Evolutionary conservation across 2,888 invertebrate species (phyloP).

Genomic region (Dusona sp.): DNA sequence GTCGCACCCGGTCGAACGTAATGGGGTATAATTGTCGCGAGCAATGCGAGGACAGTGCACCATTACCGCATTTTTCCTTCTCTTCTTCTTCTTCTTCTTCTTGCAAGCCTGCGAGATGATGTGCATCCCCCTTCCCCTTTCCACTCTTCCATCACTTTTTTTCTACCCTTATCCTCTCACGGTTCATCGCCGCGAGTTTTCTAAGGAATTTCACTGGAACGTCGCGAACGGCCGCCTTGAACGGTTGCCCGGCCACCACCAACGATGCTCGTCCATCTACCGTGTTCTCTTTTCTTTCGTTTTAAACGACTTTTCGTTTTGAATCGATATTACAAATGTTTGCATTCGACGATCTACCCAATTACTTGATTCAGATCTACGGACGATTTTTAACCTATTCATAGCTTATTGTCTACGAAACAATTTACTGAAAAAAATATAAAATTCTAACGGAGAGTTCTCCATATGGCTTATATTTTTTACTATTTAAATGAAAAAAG

Average conservation of each 20-base stretch:
- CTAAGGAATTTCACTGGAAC: conserved; percentile 83
- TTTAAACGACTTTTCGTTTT: conserved; percentile 39
- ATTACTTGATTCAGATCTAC: background rate
- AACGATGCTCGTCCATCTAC: conserved; percentile 78
- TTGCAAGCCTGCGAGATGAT: conserved; percentile 73
- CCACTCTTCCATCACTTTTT: conserved; percentile 64
- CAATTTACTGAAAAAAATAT: no score
- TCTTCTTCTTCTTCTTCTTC: conserved; percentile 79
- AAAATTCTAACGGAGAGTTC: no score
- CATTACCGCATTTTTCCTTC: conserved; percentile 84
- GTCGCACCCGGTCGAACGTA: conserved; percentile 78
- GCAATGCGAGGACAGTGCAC: conserved; percentile 84
- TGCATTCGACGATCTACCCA: background rate
- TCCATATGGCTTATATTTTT: background rate
- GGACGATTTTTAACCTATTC: background rate
- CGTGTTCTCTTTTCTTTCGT: conserved; percentile 57
- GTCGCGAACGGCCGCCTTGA: conserved; percentile 71
- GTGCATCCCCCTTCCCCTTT: conserved; percentile 51
- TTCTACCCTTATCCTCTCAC: conserved; percentile 64
- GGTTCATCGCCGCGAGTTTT: conserved; percentile 73
- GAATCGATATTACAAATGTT: conserved; percentile 2
- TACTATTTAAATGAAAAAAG: background rate
- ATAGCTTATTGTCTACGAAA: background rate
- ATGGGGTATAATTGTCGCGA: conserved; percentile 84
- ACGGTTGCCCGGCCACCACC: conserved; percentile 74